phyloP scores from a whole-genome alignment of 1,140 invertebrate species.

The Drosophila kurseongensis region DNA sequence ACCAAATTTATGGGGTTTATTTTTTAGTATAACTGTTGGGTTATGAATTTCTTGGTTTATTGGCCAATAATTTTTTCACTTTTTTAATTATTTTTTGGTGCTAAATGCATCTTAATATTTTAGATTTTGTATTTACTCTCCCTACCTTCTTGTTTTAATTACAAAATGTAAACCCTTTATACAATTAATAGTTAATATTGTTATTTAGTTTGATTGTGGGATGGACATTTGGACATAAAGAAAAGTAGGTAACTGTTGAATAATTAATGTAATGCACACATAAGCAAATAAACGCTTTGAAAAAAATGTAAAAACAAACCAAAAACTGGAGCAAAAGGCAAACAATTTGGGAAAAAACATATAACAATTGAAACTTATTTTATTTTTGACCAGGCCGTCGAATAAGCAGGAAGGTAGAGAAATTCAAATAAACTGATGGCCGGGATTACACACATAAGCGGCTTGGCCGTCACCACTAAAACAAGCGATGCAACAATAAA shows the following conservation, averaged over 20 bases:
- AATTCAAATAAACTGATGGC: conserved; percentile 65
- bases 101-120: too few species aligned
- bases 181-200: too few species aligned
- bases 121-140: too few species aligned
- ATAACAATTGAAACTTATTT: conserved; percentile 46
- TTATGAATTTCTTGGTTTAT: too few species aligned
- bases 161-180: too few species aligned
- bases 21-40: too few species aligned
- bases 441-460: conserved; percentile 68
- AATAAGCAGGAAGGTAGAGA: conserved; percentile 8
- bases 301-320: conserved; percentile 12
- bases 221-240: neutral
- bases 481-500: conserved; percentile 41
- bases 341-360: conserved; percentile 14
- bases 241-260: conserved; percentile 8
- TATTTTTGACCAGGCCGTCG: conserved; percentile 7
- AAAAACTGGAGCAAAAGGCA: conserved; percentile 11
- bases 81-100: too few species aligned
- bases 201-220: conserved; percentile 9
- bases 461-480: conserved; percentile 54
- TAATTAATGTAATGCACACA: conserved; percentile 7
- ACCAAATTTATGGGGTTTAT: too few species aligned
- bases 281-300: conserved; percentile 9
- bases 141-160: too few species aligned
- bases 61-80: too few species aligned